phyloP scores from a whole-genome alignment of 2,888 invertebrate species.

The Polydrusus tereticollis region DNA sequence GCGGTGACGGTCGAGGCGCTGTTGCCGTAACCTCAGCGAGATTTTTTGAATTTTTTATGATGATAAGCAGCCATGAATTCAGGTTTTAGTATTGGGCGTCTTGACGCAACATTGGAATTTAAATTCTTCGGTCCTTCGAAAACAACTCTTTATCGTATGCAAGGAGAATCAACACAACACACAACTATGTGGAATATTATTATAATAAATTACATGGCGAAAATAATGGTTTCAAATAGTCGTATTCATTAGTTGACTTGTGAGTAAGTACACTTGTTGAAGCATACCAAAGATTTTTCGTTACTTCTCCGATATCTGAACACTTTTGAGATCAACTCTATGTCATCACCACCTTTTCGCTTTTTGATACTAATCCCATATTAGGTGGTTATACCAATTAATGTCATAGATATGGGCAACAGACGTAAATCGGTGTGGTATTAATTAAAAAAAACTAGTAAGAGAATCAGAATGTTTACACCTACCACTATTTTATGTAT shows the following conservation, averaged over 20 bases:
- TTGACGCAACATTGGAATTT: constrained; percentile 36
- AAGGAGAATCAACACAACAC: neutral
- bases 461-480: neutral
- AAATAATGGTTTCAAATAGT: neutral
- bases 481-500: neutral
- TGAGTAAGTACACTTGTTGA: neutral
- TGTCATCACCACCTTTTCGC: no score
- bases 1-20: constrained; percentile 59
- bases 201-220: neutral
- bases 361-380: no score
- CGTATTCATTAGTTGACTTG: neutral
- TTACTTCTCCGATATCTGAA: no score
- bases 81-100: constrained; percentile 41
- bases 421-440: no score
- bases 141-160: constrained; percentile 16
- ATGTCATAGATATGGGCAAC: no score
- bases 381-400: no score
- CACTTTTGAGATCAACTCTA: no score
- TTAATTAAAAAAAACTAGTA: no score
- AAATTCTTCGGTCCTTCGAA: constrained; percentile 35
- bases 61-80: constrained; percentile 44
- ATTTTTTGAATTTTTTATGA: constrained; percentile 49
- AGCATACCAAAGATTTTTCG: no score
- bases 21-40: constrained; percentile 48
- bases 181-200: constrained; percentile 9